phyloP scores from a whole-genome alignment of 2,113 vertebrate species.

The Crotalus viridis region DNA sequence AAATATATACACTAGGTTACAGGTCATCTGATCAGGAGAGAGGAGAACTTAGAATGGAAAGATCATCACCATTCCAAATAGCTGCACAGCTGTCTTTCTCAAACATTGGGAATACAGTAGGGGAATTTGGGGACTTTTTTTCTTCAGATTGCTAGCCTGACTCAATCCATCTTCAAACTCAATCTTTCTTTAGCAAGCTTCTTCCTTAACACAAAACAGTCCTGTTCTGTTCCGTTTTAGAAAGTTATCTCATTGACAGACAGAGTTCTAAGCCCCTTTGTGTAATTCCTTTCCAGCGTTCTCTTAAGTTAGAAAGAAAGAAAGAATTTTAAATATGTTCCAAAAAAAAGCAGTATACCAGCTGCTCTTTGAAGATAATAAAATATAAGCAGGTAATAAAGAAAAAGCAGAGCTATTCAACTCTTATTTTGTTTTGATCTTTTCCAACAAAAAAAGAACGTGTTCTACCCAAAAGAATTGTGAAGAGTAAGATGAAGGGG shows the following conservation, averaged over 20 bases:
- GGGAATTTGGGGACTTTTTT: not conserved
- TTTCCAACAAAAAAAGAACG: not conserved
- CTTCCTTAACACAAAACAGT: not conserved
- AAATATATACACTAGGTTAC: not conserved
- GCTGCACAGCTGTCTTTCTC: not conserved
- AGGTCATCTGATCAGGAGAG: not conserved
- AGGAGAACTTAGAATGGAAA: not conserved
- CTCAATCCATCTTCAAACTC: not conserved
- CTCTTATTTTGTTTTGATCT: not conserved
- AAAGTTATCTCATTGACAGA: not conserved
- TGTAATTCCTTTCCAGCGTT: not conserved
- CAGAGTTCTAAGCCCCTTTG: not conserved
- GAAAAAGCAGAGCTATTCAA: not conserved
- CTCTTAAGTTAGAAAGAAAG: not conserved
- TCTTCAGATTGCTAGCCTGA: not conserved
- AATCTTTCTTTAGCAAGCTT: not conserved
- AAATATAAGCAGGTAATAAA: not conserved
- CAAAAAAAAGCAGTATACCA: not conserved
- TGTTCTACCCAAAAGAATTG: not conserved
- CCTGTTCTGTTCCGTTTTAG: not conserved
- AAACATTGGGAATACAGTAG: not conserved
- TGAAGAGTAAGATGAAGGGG: not conserved
- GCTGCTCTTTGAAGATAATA: not conserved
- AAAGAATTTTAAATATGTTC: not conserved
- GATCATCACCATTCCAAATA: not conserved